Evolutionary conservation across 2,113 vertebrate genomes (phyloP), one percentile per base, ranked within the genome.

Genomic region (Phylloscopus trochiloides): DNA sequence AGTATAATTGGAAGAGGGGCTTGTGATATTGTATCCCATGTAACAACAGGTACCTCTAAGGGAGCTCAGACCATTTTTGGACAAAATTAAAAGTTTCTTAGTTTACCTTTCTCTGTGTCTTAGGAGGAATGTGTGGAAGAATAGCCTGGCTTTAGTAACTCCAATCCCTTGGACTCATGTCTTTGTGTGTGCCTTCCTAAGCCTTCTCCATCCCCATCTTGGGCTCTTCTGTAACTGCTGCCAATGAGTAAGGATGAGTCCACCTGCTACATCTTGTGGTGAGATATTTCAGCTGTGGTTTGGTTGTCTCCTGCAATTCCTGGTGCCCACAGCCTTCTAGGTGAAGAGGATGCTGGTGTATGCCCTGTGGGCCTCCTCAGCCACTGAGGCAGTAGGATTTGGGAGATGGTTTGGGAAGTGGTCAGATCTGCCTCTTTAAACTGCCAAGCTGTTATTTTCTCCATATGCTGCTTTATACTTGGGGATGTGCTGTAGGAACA

Each of bases 141-240:
- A 62, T 0, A 74, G 42, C 38, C 71, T 75, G 42, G 11, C 55
- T 86, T 73, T 24, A 45, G 43, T 54, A 34, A 62, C 48, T 63
- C 34, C 4, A 19, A 0, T 74, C 25, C 32, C 25, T 48, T 4
- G 3, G 34, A 20, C 18, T 71, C 2, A 0, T 18, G 15, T 29
- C 24, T 66, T 22, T 22, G 5, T 12, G 14, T 66, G 34, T 75
- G 48, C 57, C 66, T 78, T 85, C 65, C 65, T 62, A 48, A 74
- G 61, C 25, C 34, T 40, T 48, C 34, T 85, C n/a, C 28, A 11
- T 28, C 28, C 21, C 17, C 11, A 36, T n/a, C 48, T n/a, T 31
- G 12, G 43, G 32, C 17, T 79, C 15, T 51, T 59, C 1, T 57
- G 6, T 65, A 80, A 20, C 31, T n/a, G n/a, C 36, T 85, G 36